Evolutionary conservation across 2,888 invertebrate genomes (phyloP), one percentile per base, ranked within the genome.

Genomic region (Troides helena): DNA sequence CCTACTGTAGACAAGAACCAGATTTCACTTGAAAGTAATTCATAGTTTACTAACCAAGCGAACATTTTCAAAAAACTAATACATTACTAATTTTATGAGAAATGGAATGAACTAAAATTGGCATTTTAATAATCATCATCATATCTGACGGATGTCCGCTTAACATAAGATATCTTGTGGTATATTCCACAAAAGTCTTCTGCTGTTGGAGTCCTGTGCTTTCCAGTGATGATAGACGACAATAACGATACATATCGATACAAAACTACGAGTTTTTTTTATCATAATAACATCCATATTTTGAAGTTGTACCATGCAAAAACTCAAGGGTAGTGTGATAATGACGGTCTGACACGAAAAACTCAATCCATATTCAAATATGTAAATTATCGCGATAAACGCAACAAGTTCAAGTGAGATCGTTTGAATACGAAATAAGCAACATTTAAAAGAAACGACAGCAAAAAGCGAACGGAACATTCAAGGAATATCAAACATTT

Each of bases 271-370:
- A 53, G n/a, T 53, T 53, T 17, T 62, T 25, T 50, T 18, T 36
- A 30, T 30, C 30, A 30, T 30, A 4, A 30, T 4, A 50, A 30
- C 59, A 14, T 36, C 50, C n/a, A 50, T 59, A 50, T 46, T 57
- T 23, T n/a, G 23, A 36, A 30, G 60, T 57, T 17, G 63, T 60
- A 43, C 63, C 30, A 53, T 53, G 65, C 53, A 56, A 57, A 46
- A 70, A 71, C 68, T 65, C 69, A 72, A 73, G 73, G 72, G 39
- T 62, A 67, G 23, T 61, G 56, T 63, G 70, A 71, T 71, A 71
- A 72, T 65, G 69, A 67, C 50, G 63, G 69, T 69, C 67, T 71
- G 73, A 73, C 72, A 72, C 63, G 59, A 71, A 71, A 70, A 70
- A 70, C 59, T 61, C 46, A 56, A 67, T 70, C 57, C 67, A 70